Percentiles rank a stretch among this genome's conserved stretches.
Evolutionary conservation across 2,797 vertebrate species (phyloP).

Genomic region (Poecilia picta): DNA sequence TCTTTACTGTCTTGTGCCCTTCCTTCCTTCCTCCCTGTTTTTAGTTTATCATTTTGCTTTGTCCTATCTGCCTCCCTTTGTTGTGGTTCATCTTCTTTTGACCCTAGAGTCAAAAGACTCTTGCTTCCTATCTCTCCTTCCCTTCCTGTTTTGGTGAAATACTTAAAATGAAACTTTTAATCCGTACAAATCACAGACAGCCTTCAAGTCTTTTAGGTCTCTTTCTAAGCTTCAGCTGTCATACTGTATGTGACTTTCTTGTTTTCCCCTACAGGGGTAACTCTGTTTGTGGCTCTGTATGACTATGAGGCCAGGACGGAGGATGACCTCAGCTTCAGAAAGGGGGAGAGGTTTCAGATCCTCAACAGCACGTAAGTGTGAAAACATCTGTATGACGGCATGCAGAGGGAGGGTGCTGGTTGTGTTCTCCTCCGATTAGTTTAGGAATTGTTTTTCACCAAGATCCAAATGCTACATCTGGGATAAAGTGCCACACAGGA

Average conservation of each 20-base stretch:
- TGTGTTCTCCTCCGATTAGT: conserved; percentile 17
- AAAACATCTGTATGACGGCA: conserved; percentile 62
- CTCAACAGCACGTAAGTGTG: conserved; percentile 98
- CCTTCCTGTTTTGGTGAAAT: background rate
- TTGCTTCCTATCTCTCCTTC: background rate
- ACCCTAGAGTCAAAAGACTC: background rate
- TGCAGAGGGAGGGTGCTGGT: conserved; percentile 46
- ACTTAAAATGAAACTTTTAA: background rate
- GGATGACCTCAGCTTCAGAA: conserved; percentile 99
- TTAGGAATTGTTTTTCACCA: conserved; percentile 2
- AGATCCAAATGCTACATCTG: conserved; percentile 18
- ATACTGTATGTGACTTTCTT: conserved; percentile 14
- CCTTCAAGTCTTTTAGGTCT: background rate
- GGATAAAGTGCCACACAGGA: conserved; percentile 12
- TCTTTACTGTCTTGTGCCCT: background rate
- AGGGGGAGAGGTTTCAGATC: conserved; percentile 99
- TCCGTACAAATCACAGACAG: background rate
- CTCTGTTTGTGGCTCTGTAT: conserved; percentile 98
- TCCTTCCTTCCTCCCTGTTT: background rate
- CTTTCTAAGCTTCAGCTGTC: background rate
- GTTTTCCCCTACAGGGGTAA: conserved; percentile 87
- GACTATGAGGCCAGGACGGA: conserved; percentile 98
- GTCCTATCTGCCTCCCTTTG: background rate
- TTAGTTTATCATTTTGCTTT: background rate
- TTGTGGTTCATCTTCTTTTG: background rate